phyloP scores from a whole-genome alignment of 2,888 invertebrate species.

The Archips crataeganus region DNA sequence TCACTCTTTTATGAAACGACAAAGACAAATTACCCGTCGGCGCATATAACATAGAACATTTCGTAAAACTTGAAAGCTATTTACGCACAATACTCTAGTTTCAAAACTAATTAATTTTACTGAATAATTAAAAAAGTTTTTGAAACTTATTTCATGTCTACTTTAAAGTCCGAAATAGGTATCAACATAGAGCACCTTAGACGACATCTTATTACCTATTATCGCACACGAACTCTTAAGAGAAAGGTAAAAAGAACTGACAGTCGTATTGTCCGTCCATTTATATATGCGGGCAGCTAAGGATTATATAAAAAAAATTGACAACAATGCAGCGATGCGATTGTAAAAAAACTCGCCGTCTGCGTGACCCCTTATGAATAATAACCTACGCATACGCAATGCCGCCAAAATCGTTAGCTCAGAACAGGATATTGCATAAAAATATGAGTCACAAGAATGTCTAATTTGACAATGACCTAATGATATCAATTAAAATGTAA shows the following conservation, averaged over 20 bases:
- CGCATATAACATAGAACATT: not conserved
- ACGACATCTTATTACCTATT: not conserved
- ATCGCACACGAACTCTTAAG: not conserved
- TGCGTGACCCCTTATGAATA: not conserved
- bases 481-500: not conserved
- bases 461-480: constrained; percentile 6
- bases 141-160: too few species aligned
- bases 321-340: not conserved
- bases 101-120: not conserved
- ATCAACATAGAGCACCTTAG: not conserved
- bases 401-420: constrained; percentile 4
- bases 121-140: not conserved
- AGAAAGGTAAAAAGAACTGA: not conserved
- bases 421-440: not conserved
- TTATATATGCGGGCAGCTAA: not conserved
- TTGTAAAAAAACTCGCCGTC: not conserved
- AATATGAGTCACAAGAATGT: constrained; percentile 11
- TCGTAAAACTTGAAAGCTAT: not conserved
- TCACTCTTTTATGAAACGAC: constrained; percentile 1
- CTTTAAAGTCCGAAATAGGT: too few species aligned
- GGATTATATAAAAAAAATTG: not conserved
- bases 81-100: not conserved
- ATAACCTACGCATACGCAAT: not conserved
- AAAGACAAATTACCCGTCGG: constrained; percentile 14
- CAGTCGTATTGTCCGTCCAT: constrained; percentile 3